Base-by-base conservation (phyloP, 2,888 invertebrate species). In the Drosophila mayaguana region DNA sequence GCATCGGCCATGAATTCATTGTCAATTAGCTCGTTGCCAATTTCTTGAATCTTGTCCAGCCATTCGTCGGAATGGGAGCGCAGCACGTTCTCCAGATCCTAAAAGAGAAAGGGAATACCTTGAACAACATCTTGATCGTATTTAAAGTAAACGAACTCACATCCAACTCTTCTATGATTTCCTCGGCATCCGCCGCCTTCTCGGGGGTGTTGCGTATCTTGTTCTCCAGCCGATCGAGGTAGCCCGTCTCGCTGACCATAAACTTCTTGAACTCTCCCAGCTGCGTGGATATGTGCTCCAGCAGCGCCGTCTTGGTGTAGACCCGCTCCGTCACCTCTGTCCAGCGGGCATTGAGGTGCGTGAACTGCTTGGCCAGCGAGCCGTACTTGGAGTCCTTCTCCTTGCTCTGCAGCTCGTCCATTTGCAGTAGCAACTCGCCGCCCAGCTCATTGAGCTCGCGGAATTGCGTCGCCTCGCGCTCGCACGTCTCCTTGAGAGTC, bases 141-240 rank as follows among this genome's bases (percentile, higher is more conserved):
- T 14, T 11, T n/a, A 6, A 50, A 3, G 96, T 91, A 97, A 97
- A 9, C n/a, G 12, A 50, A 94, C 95, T 94, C 92, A 97, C 97
- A 93, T 97, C 97, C 46, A 98, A 94, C 91, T 97, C 96, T 91
- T 97, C 98, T 40, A 97, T 96, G 78, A 97, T 96, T 93, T 98
- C 98, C 93, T 98, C 98, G 2, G 98, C 97, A 93, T 98, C 98
- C 38, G 86, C 84, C 14, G 96, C 96, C 90, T 94, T 94, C 85
- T 95, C 94, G 3, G 95, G 95, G 46, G 96, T 95, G 81, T 95
- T 95, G 69, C 94, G 94, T 81, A 98, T 94, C 75, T 96, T 95
- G 65, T 96, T 96, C 91, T 96, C 96, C 85, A 98, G 93, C 76
- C 96, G 95, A 91, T 96, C 96, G 87, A 97, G 94, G 95, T 97